A percentile compares a stretch with the other conserved stretches of the same genome.
phyloP scores from a whole-genome alignment of 2,888 invertebrate species.

The Taenaris catops region DNA sequence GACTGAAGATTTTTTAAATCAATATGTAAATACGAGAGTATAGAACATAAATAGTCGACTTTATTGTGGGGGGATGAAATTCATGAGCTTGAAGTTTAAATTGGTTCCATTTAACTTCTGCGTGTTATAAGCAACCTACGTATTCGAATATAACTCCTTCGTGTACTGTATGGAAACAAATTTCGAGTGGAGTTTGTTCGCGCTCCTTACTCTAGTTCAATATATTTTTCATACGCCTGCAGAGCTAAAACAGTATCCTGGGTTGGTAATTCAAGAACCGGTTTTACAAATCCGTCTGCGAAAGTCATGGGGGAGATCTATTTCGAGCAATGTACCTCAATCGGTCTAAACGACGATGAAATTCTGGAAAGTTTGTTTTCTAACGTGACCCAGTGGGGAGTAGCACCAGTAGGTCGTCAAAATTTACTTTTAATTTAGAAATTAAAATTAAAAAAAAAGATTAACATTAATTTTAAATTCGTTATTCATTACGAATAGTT shows the following conservation, averaged over 20 bases:
- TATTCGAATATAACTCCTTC: conserved; percentile 12
- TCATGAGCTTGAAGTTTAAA: conserved; percentile 21
- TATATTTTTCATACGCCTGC: conserved; percentile 5
- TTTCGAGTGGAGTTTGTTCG: conserved; percentile 4
- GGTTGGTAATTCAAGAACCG: too few species aligned
- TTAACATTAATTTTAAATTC: too few species aligned
- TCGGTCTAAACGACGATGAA: too few species aligned
- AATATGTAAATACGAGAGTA: neutral
- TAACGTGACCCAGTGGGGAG: too few species aligned
- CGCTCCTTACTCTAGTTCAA: conserved; percentile 4
- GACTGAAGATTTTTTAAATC: neutral
- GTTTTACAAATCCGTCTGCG: too few species aligned
- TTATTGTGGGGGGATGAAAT: conserved; percentile 19
- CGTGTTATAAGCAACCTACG: conserved; percentile 16
- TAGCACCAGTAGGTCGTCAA: too few species aligned
- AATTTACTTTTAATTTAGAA: too few species aligned
- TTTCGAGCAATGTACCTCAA: too few species aligned
- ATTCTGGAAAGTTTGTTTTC: too few species aligned
- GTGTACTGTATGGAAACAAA: conserved; percentile 6
- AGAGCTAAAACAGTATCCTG: conserved; percentile 9
- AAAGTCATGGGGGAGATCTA: too few species aligned
- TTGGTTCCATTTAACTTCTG: conserved; percentile 21
- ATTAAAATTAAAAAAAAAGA: too few species aligned
- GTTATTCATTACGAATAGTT: too few species aligned
- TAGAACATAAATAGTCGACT: conserved; percentile 16